Evolutionary conservation across 2,888 invertebrate species (phyloP), one percentile per base, ranked within the genome.

Genomic region (Cynaeus angustus): DNA sequence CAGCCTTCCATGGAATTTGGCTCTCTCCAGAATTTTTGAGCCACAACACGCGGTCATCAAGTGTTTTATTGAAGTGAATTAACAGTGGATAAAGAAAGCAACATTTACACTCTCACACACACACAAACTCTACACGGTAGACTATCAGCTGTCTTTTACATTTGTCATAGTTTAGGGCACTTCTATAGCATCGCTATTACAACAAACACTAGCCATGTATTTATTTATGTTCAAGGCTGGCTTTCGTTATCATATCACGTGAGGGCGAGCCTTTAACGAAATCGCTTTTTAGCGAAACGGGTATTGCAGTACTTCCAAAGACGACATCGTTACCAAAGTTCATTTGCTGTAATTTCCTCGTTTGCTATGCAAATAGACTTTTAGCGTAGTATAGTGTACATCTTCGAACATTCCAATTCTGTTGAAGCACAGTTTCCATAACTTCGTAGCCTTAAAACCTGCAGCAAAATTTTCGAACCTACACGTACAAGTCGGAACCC

Each of bases 1-100:
- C 86, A 87, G 83, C 86, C 82, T 73, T 77, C 77, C 65, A 76
- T 79, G 75, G 83, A 83, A 70, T 79, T 76, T 72, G 77, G 81
- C 74, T 81, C 80, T 65, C 74, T 81, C 62, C 80, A 82, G 72
- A 81, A 80, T 73, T 82, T 82, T 43, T 77, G 72, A 68, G 65
- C 58, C 59, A 13, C 56, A 7, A 16, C 41, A 21, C 21, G 4
- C 26, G 28, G 12, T 16, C 37, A 52, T 53, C 53, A 13, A 14
- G 37, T 41, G 21, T 61, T 52, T 59, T 62, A 37, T 50, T 62
- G 59, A 59, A 59, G 59, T 59, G 59, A 59, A 59, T 59, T 59
- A 59, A 50, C 62, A 61, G 33, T 46, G 48, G 33, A 59, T 12
- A 43, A 21, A 26, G 33, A 53, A 21, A 5, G 33, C 30, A n/a